phyloP scores from a whole-genome alignment of 2,797 vertebrate species.

The Vipera ursinii region DNA sequence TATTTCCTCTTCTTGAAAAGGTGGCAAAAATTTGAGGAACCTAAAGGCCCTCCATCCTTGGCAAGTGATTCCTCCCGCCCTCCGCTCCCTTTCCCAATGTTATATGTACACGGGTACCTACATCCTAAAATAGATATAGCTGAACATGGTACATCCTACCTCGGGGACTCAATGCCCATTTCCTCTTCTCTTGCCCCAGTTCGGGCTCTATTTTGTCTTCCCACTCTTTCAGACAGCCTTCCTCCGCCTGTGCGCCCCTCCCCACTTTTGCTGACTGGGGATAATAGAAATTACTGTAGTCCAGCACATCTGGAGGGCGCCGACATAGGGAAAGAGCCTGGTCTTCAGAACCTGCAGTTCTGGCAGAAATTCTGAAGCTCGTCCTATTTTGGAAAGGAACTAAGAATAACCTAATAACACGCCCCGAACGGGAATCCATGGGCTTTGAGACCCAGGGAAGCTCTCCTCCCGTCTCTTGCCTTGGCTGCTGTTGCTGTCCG shows the following conservation, averaged over 20 bases:
- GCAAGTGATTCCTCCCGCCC: neutral
- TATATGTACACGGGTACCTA: neutral
- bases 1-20: neutral
- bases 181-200: neutral
- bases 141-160: neutral
- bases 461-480: neutral
- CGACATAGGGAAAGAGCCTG: neutral
- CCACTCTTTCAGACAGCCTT: neutral
- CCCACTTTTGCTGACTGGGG: neutral
- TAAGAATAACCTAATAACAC: neutral
- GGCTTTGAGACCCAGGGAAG: slow-evolving; percentile 24
- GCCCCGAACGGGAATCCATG: neutral
- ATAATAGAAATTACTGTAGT: too few relatives aligned
- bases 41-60: neutral
- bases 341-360: neutral
- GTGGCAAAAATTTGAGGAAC: neutral
- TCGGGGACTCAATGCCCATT: neutral
- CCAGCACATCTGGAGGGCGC: neutral
- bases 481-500: neutral
- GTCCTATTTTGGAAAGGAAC: neutral
- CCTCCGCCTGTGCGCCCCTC: neutral
- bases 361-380: neutral
- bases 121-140: neutral
- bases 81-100: neutral
- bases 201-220: too few relatives aligned